Evolutionary conservation across 2,113 vertebrate species (phyloP).

Genomic region (Vimba vimba): DNA sequence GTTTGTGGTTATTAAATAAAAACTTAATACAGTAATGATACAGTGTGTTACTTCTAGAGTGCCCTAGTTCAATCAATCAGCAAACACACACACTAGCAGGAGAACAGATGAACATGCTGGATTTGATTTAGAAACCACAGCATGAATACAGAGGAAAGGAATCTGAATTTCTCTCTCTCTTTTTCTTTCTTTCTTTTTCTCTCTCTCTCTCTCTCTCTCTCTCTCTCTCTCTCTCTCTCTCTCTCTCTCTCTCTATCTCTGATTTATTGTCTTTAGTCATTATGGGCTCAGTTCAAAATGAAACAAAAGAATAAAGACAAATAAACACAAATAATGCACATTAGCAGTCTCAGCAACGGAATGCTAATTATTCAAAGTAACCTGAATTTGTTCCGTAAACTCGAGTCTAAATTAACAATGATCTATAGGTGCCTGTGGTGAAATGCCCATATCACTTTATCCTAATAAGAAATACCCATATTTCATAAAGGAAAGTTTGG

Average conservation of each 20-base stretch:
- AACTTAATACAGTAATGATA: slow-evolving; percentile 36
- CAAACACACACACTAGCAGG: slow-evolving; percentile 23
- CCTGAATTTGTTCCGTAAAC: neutral
- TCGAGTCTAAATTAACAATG: neutral
- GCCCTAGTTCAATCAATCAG: slow-evolving; percentile 39
- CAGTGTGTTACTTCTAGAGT: slow-evolving; percentile 3
- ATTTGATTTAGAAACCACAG: slow-evolving; percentile 51
- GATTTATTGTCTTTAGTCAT: no score
- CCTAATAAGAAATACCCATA: slow-evolving; percentile 2
- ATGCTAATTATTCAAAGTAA: neutral
- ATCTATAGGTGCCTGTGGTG: neutral
- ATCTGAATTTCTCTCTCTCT: slow-evolving; percentile 27
- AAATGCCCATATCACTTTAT: neutral
- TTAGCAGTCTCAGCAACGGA: neutral
- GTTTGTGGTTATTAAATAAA: slow-evolving; percentile 44
- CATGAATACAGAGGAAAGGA: slow-evolving; percentile 45
- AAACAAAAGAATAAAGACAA: neutral
- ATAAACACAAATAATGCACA: neutral
- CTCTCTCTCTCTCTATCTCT: no score
- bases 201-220: neutral
- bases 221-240: no score
- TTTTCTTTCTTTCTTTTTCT: slow-evolving; percentile 6
- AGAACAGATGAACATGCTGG: slow-evolving; percentile 50
- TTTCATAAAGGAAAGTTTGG: neutral
- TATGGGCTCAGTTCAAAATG: no score